Evolutionary conservation across 2,797 vertebrate species (phyloP).

Genomic region (Chelon auratus): DNA sequence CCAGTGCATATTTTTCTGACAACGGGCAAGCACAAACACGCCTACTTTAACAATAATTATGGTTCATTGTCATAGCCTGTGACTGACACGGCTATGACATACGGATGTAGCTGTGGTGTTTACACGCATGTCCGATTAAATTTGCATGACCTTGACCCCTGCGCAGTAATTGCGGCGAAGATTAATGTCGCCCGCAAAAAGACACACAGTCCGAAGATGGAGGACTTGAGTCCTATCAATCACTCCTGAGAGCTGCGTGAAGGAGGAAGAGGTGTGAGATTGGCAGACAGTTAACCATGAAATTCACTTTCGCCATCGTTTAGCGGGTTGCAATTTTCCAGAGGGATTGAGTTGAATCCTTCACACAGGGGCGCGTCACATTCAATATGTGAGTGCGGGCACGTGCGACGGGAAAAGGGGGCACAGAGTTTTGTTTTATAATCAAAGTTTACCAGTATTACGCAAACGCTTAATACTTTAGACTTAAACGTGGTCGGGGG

Average conservation of each 20-base stretch:
- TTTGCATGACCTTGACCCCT: conserved; percentile 63
- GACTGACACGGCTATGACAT: neutral
- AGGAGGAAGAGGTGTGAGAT: conserved; percentile 69
- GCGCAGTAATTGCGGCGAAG: conserved; percentile 54
- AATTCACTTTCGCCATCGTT: conserved; percentile 76
- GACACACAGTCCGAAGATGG: conserved; percentile 46
- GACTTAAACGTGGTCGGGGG: conserved; percentile 3
- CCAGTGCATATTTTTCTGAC: too few species aligned
- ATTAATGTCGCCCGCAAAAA: conserved; percentile 60
- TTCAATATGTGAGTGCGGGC: conserved; percentile 12
- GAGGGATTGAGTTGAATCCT: conserved; percentile 64
- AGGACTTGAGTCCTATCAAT: conserved; percentile 77
- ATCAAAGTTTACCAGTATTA: conserved; percentile 35
- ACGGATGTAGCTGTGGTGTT: conserved; percentile 27
- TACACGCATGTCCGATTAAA: conserved; percentile 42
- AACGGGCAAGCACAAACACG: neutral
- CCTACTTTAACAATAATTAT: neutral
- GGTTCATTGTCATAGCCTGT: neutral
- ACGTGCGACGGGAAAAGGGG: conserved; percentile 15
- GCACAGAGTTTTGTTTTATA: conserved; percentile 21
- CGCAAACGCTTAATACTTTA: conserved; percentile 15
- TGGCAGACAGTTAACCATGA: conserved; percentile 82
- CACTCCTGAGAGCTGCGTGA: conserved; percentile 68
- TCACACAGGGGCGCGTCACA: conserved; percentile 44
- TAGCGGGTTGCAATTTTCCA: conserved; percentile 70